Evolutionary conservation across 2,888 invertebrate species (phyloP).

Genomic region (Phortica okadai): DNA sequence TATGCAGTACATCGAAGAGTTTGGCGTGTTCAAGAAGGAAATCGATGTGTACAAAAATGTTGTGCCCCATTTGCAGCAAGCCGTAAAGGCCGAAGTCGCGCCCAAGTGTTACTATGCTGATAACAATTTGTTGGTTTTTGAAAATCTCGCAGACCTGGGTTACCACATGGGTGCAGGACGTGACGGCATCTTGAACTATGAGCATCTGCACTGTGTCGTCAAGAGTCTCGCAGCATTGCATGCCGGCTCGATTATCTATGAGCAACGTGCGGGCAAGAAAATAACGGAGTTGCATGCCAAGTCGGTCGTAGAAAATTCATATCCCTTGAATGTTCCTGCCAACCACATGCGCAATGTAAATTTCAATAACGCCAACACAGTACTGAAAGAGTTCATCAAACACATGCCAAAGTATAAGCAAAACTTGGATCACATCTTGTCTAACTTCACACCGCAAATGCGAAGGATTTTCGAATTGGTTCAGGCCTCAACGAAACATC

Average conservation of each 20-base stretch:
- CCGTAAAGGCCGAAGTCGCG: slow-evolving; percentile 60
- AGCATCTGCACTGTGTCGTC: slow-evolving; percentile 75
- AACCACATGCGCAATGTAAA: slow-evolving; percentile 63
- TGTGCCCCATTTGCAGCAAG: slow-evolving; percentile 73
- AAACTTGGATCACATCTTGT: slow-evolving; percentile 60
- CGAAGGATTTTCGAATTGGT: slow-evolving; percentile 66
- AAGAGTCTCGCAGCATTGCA: slow-evolving; percentile 76
- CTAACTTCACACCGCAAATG: slow-evolving; percentile 62
- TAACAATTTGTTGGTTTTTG: slow-evolving; percentile 75
- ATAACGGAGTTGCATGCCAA: slow-evolving; percentile 64
- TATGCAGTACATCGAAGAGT: slow-evolving; percentile 77
- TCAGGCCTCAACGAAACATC: slow-evolving; percentile 71
- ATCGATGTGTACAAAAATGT: slow-evolving; percentile 76
- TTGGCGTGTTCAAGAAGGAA: slow-evolving; percentile 78
- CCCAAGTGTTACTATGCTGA: slow-evolving; percentile 76
- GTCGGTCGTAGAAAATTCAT: slow-evolving; percentile 74
- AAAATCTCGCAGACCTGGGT: slow-evolving; percentile 74
- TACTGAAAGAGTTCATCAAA: slow-evolving; percentile 68
- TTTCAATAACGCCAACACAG: slow-evolving; percentile 66
- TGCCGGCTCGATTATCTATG: slow-evolving; percentile 76
- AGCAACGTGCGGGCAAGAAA: slow-evolving; percentile 57
- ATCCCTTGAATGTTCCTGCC: slow-evolving; percentile 63
- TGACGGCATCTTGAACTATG: slow-evolving; percentile 70
- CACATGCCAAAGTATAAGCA: slow-evolving; percentile 68
- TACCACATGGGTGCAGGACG: slow-evolving; percentile 67